phyloP scores from a whole-genome alignment of 2,888 invertebrate species.

The Tachina lurida region DNA sequence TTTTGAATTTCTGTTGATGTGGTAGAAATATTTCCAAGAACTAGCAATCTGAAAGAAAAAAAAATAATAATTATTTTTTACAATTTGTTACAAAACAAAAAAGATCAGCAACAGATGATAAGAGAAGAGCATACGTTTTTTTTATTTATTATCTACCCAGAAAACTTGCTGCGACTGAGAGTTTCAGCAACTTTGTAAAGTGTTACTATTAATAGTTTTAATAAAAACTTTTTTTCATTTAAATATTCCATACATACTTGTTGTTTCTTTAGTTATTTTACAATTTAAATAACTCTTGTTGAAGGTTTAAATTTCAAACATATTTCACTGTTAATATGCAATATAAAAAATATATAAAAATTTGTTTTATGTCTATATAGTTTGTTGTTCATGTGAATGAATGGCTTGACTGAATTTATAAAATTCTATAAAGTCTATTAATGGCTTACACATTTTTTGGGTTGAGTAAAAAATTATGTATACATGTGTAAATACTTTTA shows the following conservation, averaged over 20 bases:
- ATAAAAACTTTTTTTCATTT: too few species aligned
- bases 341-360: too few species aligned
- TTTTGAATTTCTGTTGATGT: neutral
- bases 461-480: neutral
- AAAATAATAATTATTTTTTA: neutral
- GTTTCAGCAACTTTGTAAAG: too few species aligned
- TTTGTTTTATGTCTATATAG: neutral
- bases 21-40: neutral
- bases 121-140: too few species aligned
- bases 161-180: too few species aligned
- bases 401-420: slow-evolving; percentile 10
- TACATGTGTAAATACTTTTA: neutral
- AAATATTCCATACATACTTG: neutral
- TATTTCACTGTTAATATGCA: too few species aligned
- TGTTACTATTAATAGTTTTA: too few species aligned
- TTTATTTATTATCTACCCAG: too few species aligned
- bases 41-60: neutral
- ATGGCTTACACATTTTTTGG: neutral
- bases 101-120: too few species aligned
- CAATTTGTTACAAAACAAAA: neutral
- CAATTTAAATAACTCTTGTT: neutral
- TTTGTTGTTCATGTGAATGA: slow-evolving; percentile 27
- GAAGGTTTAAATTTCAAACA: too few species aligned
- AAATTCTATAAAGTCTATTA: slow-evolving; percentile 5
- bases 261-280: neutral